phyloP scores from a whole-genome alignment of 2,113 vertebrate species.

The Phoxinus phoxinus region DNA sequence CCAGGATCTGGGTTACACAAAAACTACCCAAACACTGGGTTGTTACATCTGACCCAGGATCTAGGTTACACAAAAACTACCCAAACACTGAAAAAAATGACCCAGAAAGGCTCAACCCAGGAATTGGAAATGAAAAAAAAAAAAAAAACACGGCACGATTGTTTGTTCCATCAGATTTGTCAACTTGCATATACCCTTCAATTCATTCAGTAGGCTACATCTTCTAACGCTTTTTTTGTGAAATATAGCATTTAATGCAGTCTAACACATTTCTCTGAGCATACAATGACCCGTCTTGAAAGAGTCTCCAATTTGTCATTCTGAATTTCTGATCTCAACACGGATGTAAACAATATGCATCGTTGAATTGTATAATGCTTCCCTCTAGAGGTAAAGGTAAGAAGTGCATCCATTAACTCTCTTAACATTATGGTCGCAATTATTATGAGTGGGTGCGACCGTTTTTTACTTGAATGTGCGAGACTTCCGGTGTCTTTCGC shows the following conservation, averaged over 20 bases:
- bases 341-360: not conserved
- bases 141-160: too few species aligned
- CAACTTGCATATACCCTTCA: not conserved
- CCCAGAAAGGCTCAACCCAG: too few species aligned
- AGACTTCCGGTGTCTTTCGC: too few species aligned
- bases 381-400: slow-evolving; percentile 1
- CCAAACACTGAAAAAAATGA: too few species aligned
- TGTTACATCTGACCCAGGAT: too few species aligned
- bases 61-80: too few species aligned
- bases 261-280: not conserved
- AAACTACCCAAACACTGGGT: too few species aligned
- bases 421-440: not conserved
- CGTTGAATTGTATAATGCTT: slow-evolving; percentile 7
- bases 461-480: too few species aligned
- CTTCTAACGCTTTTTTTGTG: not conserved
- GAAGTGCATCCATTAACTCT: not conserved
- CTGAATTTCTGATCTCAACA: not conserved
- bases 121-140: too few species aligned
- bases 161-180: not conserved
- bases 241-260: not conserved
- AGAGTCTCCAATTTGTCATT: not conserved
- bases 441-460: too few species aligned
- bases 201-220: not conserved
- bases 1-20: too few species aligned
- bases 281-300: not conserved